Conservation (phyloP, 2,113 vertebrate genomes). For the Heliornis fulica region DNA sequence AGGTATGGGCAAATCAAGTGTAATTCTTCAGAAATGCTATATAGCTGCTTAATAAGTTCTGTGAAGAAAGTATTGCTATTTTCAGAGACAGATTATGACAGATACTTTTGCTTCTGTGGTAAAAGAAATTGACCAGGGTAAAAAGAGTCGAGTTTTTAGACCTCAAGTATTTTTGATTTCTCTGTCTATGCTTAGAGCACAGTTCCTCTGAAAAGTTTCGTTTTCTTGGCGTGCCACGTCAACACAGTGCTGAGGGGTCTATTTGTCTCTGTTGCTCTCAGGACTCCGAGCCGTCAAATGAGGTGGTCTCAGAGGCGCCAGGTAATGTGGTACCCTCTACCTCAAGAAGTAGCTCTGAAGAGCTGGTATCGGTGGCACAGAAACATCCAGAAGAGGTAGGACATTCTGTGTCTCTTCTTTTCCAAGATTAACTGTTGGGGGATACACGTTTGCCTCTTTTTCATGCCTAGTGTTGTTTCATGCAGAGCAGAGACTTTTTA, state of each 20-base stretch:
- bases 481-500: not conserved
- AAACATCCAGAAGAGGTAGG: slow-evolving; percentile 71
- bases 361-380: slow-evolving; percentile 67
- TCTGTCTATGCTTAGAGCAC: not conserved
- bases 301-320: slow-evolving; percentile 71
- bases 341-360: slow-evolving; percentile 73
- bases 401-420: slow-evolving; percentile 60
- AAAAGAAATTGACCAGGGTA: not conserved
- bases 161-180: not conserved
- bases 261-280: slow-evolving; percentile 70
- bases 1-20: not conserved
- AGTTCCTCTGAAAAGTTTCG: not conserved
- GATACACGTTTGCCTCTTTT: slow-evolving; percentile 13
- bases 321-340: slow-evolving; percentile 65
- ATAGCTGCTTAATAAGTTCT: not conserved
- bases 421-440: not conserved
- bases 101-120: not conserved
- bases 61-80: not conserved
- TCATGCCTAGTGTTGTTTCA: not conserved
- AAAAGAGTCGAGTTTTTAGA: not conserved
- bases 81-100: not conserved
- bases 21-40: not conserved
- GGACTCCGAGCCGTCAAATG: slow-evolving; percentile 70
- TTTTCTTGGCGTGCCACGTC: not conserved
- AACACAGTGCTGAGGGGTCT: slow-evolving; percentile 63